Evolutionary conservation across 2,113 vertebrate genomes (phyloP).

Genomic region (Empidonax traillii): DNA sequence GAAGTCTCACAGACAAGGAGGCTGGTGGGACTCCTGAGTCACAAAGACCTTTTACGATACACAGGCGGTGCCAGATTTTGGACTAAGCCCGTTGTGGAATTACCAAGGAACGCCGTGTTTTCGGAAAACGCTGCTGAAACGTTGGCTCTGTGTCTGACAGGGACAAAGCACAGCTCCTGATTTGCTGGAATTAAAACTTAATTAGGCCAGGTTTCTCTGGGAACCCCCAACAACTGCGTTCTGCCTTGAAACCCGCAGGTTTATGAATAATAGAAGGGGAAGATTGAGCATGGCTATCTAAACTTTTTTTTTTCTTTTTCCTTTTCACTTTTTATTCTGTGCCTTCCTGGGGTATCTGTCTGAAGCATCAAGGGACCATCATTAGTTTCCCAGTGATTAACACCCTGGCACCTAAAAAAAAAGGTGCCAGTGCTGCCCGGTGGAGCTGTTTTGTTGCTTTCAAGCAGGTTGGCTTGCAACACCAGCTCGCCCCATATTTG

Average conservation of each 20-base stretch:
- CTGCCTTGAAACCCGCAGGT: neutral
- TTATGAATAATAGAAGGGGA: conserved; percentile 16
- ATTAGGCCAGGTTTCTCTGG: conserved; percentile 8
- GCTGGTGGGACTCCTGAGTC: neutral
- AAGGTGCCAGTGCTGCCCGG: neutral
- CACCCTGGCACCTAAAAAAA: neutral
- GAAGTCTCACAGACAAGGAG: neutral
- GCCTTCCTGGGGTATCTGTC: neutral
- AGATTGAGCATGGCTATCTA: neutral
- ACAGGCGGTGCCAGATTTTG: neutral
- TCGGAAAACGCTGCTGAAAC: neutral
- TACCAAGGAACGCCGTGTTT: fast-evolving
- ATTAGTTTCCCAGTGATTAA: neutral
- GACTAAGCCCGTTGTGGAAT: neutral
- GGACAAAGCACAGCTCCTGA: neutral
- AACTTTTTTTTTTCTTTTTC: neutral
- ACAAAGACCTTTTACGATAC: neutral
- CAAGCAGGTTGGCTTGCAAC: neutral
- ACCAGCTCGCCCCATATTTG: neutral
- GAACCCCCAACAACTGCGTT: neutral
- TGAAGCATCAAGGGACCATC: neutral
- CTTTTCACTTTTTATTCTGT: neutral
- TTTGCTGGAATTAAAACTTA: conserved; percentile 16
- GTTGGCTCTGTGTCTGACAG: neutral
- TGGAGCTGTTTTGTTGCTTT: neutral